phyloP scores from a whole-genome alignment of 2,888 invertebrate genomes.

The Drosophila neoperkinsi region DNA sequence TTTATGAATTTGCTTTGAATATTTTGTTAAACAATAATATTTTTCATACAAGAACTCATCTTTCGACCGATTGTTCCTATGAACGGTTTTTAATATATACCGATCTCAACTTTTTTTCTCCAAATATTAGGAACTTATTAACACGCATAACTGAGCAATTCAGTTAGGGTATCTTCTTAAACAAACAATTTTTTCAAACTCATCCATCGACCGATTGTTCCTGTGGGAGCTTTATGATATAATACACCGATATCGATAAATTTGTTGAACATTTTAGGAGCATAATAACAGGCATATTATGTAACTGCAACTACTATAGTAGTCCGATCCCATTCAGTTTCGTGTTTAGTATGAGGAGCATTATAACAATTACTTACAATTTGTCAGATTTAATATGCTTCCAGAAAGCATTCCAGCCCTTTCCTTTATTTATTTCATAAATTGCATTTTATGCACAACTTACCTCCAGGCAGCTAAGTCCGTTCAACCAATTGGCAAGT shows the following conservation, averaged over 20 bases:
- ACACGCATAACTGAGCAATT: neutral
- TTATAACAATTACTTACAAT: neutral
- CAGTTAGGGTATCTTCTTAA: neutral
- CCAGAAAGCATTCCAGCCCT: no score
- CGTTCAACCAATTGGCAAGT: conserved; percentile 39
- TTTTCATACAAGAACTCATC: neutral
- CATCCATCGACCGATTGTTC: neutral
- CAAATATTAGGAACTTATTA: neutral
- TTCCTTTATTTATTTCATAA: conserved; percentile 36
- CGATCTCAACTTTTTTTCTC: neutral
- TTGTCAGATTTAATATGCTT: neutral
- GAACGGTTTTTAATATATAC: neutral
- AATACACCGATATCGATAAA: neutral
- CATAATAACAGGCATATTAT: neutral
- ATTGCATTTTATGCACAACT: conserved; percentile 65
- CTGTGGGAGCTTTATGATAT: neutral
- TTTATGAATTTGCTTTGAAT: neutral
- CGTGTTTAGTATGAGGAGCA: fast-evolving
- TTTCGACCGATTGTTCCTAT: neutral
- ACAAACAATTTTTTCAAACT: neutral
- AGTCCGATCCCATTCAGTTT: neutral
- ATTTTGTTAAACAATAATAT: neutral
- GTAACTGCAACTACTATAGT: neutral
- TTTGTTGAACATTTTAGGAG: neutral
- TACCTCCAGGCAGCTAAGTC: conserved; percentile 21